Conservation (phyloP, 2,888 invertebrate species). For the Ectobius pallidus region DNA sequence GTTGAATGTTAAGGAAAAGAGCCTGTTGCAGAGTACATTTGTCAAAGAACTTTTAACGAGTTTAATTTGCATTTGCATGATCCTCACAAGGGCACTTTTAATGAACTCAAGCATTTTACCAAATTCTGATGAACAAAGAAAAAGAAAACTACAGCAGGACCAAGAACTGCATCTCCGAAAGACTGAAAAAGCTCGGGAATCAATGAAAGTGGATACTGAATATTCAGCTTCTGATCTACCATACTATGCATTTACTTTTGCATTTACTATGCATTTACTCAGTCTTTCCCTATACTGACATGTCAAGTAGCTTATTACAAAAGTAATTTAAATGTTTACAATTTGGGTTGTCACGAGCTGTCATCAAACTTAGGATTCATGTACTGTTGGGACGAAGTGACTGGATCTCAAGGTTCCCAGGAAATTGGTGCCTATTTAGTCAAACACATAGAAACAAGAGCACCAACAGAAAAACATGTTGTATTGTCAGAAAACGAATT, state of each 20-base stretch:
- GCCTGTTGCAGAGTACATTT: too few relatives aligned
- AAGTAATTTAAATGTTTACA: too few relatives aligned
- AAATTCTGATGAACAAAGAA: too few relatives aligned
- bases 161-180: conserved; percentile 11
- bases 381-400: conserved; percentile 14
- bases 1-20: not conserved
- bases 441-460: too few relatives aligned
- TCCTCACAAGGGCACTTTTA: not conserved
- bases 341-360: too few relatives aligned
- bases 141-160: not conserved
- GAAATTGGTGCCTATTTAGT: too few relatives aligned
- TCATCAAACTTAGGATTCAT: conserved; percentile 2
- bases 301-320: too few relatives aligned
- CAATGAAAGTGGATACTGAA: not conserved
- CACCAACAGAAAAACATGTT: not conserved
- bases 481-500: not conserved
- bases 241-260: conserved; percentile 14
- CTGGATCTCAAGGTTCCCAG: conserved; percentile 11
- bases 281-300: conserved; percentile 6
- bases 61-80: conserved; percentile 22
- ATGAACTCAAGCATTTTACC: too few relatives aligned
- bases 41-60: not conserved
- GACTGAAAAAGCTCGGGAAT: conserved; percentile 3
- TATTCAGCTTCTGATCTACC: not conserved
- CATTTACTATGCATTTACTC: not conserved